Base-by-base conservation (phyloP, 1,140 invertebrate genomes). In the Diorhabda sublineata region DNA sequence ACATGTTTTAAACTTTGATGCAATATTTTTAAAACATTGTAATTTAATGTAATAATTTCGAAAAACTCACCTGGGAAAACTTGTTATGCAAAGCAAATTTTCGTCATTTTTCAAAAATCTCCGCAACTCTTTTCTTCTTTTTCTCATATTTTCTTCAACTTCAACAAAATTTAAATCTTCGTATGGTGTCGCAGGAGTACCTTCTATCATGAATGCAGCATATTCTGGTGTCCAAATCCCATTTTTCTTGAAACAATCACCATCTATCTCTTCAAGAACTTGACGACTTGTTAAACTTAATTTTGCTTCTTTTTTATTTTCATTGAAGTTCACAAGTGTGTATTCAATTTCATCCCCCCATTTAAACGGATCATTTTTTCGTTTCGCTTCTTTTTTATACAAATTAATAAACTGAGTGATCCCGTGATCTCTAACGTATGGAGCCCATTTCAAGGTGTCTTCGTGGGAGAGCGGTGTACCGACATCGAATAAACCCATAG, bases 321-420 rank as follows among this genome's bases (percentile, higher is more conserved):
- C 90, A 83, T 99, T 92, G 84, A 99, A 97, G 80, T 96, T 96
- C 0, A 99, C 90, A 45, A 99, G 87, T 76, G 97, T 95, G 77
- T 99, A 99, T 84, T 99, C 97, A 41, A 96, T 90, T 90, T 99
- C 97, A 83, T 97, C 95, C 59, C 98, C 98, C 97, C 97, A 99
- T 84, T 98, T 98, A 0, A 99, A 86, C 44, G 94, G 88, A 83
- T 99, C 96, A 11, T 95, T 94, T 78, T 95, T 90, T 64, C 96
- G 86, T 75, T 96, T 84, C 78, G 88, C 88, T 11, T 92, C 80
- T 72, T 85, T 86, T 71, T 89, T 85, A 76, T 91, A 95, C 60
- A 89, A 81, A 79, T 90, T 90, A 63, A 93, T 88, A 81, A 94
- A 93, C 78, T 95, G 92, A 45, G 83, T 81, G 65, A 93, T 88